These are phyloP conservation scores for Riptortus pedestris DNA, from an alignment of 1,140 invertebrate species.

Conservation along the genomic window DNA sequence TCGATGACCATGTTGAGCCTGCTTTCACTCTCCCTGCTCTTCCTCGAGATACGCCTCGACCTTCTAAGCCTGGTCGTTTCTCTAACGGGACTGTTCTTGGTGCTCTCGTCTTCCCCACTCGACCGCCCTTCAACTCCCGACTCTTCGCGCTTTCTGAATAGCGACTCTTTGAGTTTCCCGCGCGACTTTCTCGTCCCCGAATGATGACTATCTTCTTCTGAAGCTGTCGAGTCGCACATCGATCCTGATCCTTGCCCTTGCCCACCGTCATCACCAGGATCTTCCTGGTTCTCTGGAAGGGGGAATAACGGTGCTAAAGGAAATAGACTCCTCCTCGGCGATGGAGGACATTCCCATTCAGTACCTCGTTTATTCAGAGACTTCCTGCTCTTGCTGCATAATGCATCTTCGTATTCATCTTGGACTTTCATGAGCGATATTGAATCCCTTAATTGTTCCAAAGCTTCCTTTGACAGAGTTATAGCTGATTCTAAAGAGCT, in stretches of 20 bases:
- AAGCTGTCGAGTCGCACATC: not conserved
- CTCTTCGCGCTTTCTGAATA: not conserved
- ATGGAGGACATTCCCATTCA: conserved; percentile 4
- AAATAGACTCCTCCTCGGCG: not conserved
- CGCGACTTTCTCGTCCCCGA: not conserved
- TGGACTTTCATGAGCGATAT: not conserved
- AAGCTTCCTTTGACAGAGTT: not conserved
- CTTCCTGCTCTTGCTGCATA: not conserved
- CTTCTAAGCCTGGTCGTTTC: not conserved
- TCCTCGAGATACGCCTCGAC: not conserved
- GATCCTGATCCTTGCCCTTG: not conserved
- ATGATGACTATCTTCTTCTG: conserved; percentile 2
- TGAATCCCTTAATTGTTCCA: not conserved
- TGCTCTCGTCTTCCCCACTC: not conserved
- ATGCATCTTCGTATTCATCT: not conserved
- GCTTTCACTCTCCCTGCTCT: not conserved
- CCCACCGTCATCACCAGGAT: not conserved
- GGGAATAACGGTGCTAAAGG: not conserved
- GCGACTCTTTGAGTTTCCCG: not conserved
- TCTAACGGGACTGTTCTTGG: conserved; percentile 3
- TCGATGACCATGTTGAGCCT: not conserved
- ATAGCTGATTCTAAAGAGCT: not conserved
- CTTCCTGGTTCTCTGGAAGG: conserved; percentile 5
- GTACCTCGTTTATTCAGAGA: not conserved
- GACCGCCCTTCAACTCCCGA: not conserved